Conservation (phyloP, 1,140 invertebrate species). For the Berghia stephanieae region DNA sequence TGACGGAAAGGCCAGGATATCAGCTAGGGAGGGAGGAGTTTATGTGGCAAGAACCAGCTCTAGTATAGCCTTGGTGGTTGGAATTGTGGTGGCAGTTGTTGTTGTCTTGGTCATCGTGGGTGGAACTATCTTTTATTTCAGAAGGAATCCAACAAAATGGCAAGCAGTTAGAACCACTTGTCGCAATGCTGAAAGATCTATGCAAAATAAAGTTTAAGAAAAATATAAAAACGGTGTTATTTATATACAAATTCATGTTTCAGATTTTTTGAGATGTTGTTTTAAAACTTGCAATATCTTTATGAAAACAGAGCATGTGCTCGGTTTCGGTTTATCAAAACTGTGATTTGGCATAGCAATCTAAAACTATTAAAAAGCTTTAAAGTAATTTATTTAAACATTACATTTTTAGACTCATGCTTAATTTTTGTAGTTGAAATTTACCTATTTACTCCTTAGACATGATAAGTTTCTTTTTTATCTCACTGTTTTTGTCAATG, state of each 20-base stretch:
- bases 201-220: slow-evolving; percentile 45
- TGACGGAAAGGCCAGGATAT: slow-evolving; percentile 47
- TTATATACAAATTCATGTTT: no score
- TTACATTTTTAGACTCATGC: no score
- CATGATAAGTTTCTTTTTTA: no score
- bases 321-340: no score
- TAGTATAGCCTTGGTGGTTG: slow-evolving; percentile 50
- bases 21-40: slow-evolving; percentile 50
- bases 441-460: no score
- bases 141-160: slow-evolving; percentile 54
- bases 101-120: slow-evolving; percentile 47
- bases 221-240: slow-evolving; percentile 56
- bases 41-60: slow-evolving; percentile 47
- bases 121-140: slow-evolving; percentile 53
- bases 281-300: background rate
- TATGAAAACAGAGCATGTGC: no score
- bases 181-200: slow-evolving; percentile 46
- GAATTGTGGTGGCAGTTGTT: slow-evolving; percentile 43
- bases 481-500: no score
- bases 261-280: background rate
- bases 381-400: no score
- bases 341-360: no score
- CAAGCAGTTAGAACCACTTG: slow-evolving; percentile 43
- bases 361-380: no score
- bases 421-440: no score